phyloP scores from a whole-genome alignment of 1,140 invertebrate species.

The Papilio xuthus region DNA sequence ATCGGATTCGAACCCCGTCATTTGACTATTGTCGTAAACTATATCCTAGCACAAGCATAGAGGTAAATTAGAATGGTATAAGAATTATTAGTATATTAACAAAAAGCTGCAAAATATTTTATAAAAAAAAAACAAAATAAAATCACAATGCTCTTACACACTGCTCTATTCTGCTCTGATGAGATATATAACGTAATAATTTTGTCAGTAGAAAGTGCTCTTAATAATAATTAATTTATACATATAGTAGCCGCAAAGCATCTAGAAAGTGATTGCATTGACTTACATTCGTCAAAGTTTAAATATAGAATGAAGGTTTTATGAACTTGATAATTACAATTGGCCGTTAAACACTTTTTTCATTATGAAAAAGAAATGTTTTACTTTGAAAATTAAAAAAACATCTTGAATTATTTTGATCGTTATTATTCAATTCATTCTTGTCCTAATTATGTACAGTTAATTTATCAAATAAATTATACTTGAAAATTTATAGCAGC shows the following conservation, averaged over 20 bases:
- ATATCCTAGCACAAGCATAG: no score
- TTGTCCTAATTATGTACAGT: background rate
- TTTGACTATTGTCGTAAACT: no score
- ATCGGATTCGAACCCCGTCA: no score
- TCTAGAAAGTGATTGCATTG: background rate
- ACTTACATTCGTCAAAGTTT: conserved; percentile 9
- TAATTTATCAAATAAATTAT: background rate
- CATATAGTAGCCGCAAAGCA: background rate
- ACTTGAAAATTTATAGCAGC: conserved; percentile 14
- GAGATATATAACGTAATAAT: conserved; percentile 44
- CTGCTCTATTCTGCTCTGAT: no score
- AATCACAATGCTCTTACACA: no score
- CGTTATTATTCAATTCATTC: no score
- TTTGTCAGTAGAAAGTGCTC: conserved; percentile 44
- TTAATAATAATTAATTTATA: conserved; percentile 38
- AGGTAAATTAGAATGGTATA: no score
- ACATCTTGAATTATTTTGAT: no score
- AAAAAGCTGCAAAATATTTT: no score
- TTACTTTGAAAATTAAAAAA: no score
- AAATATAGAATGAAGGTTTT: background rate
- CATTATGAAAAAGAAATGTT: background rate
- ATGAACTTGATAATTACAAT: background rate
- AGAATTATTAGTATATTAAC: no score
- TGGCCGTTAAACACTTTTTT: background rate
- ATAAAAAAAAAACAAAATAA: no score